Evolutionary conservation across 2,888 invertebrate species (phyloP).

Genomic region (Bedellia somnulentella): DNA sequence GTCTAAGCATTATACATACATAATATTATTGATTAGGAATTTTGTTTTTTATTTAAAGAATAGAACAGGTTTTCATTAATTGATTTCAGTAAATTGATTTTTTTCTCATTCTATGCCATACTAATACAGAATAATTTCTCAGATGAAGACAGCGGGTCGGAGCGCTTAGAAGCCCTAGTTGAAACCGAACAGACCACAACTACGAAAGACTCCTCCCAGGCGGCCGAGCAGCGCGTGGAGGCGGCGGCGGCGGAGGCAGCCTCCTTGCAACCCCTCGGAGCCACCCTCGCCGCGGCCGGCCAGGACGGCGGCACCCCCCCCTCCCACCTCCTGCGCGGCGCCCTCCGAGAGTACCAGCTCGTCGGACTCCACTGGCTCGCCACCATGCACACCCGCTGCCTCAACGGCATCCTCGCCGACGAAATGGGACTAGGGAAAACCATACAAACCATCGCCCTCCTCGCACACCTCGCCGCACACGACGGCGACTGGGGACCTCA

Average conservation of each 20-base stretch:
- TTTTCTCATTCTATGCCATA: slow-evolving; percentile 4
- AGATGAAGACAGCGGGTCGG: slow-evolving; percentile 15
- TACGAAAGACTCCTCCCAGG: slow-evolving; percentile 12
- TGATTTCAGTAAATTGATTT: no score
- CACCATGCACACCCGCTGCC: slow-evolving; percentile 90
- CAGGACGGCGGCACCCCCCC: slow-evolving; percentile 80
- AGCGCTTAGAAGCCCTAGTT: slow-evolving; percentile 16
- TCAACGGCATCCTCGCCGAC: slow-evolving; percentile 95
- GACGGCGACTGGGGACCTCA: slow-evolving; percentile 97
- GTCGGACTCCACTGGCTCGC: slow-evolving; percentile 97
- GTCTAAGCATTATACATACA: no score
- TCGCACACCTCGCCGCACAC: slow-evolving; percentile 94
- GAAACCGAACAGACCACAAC: slow-evolving; percentile 11
- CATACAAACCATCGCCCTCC: slow-evolving; percentile 92
- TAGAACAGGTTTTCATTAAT: no score
- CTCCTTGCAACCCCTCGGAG: slow-evolving; percentile 96
- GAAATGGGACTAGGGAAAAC: slow-evolving; percentile 98
- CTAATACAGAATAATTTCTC: slow-evolving; percentile 11
- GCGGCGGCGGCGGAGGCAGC: slow-evolving; percentile 93
- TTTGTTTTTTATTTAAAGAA: no score
- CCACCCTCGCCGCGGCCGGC: slow-evolving; percentile 91
- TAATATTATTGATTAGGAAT: no score
- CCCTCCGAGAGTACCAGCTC: slow-evolving; percentile 93
- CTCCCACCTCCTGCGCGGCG: slow-evolving; percentile 89
- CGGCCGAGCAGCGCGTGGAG: slow-evolving; percentile 72